These are phyloP conservation scores for Lymantria monacha DNA, from an alignment of 2,888 invertebrate species.

Conservation along the genomic window DNA sequence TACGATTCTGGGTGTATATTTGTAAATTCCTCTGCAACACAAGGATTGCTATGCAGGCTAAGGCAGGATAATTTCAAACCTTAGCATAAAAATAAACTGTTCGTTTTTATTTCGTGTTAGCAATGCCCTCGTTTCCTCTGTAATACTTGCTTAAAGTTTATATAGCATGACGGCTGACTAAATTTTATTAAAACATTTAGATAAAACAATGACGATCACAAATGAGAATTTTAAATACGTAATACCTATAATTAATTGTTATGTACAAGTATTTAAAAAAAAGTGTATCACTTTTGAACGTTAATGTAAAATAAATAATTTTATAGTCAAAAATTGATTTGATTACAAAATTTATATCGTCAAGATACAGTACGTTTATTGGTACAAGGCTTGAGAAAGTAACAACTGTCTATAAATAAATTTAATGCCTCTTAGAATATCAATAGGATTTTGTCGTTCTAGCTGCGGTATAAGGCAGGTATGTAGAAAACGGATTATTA, in stretches of 20 bases:
- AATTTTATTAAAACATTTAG: background rate
- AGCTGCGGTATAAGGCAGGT: too few relatives aligned
- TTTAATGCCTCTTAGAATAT: slow-evolving; percentile 7
- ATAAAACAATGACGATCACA: background rate
- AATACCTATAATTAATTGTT: too few relatives aligned
- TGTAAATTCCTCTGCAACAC: too few relatives aligned
- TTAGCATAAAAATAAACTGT: slow-evolving; percentile 10
- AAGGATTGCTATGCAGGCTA: too few relatives aligned
- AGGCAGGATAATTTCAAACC: too few relatives aligned
- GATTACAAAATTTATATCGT: background rate
- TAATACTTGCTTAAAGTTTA: background rate
- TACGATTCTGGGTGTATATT: too few relatives aligned
- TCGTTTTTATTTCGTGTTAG: slow-evolving; percentile 17
- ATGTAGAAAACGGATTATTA: too few relatives aligned
- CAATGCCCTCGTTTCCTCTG: slow-evolving; percentile 22
- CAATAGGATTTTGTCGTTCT: background rate
- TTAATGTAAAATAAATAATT: too few relatives aligned
- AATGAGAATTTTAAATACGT: too few relatives aligned
- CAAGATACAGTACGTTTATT: too few relatives aligned
- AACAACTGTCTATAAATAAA: slow-evolving; percentile 9
- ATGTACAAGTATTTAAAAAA: too few relatives aligned
- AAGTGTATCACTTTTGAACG: too few relatives aligned
- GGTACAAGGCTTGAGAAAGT: slow-evolving; percentile 21
- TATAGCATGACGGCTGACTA: background rate
- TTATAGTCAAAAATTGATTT: background rate